Base-by-base conservation (phyloP, 2,797 vertebrate genomes). In the Chelon labrosus region DNA sequence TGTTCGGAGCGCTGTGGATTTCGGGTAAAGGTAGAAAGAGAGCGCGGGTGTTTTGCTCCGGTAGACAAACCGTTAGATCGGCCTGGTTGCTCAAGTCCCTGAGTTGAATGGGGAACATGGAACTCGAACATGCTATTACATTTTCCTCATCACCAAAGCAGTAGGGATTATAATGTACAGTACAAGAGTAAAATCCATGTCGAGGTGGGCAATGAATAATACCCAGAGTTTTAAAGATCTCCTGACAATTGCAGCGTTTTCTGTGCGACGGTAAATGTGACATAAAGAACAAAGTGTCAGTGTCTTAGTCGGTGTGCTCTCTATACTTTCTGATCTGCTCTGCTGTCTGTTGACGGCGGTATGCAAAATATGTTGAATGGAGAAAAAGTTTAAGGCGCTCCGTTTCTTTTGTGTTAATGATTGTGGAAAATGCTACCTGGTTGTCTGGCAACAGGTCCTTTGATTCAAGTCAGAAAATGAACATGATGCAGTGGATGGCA, bases 1-100 rank as follows among this genome's bases (percentile, higher is more conserved):
- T 90, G 87, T 86, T 88, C 70, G 83, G 74, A 86, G 82, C 72
- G 10, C 60, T 19, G 70, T 75, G 56, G 78, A 66, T 88, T 89
- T 86, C 78, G 72, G 71, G 77, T 73, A 70, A 71, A 77, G 75
- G 65, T 54, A 74, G 63, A 86, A 71, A 73, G 75, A 69, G 60
- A 82, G 65, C 2, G 22, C 16, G 42, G 50, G 79, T 79, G 62
- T 86, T 86, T 85, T 83, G 76, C 77, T 74, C 78, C 27, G 61
- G 61, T 76, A 83, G 76, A 75, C 47, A 54, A 83, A 70, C 59
- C 53, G 70, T 85, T 82, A 75, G 86, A 89, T 89, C 77, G 22
- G 25, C 75, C 44, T 54, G 69, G 55, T 77, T 56, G 71, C 62
- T 77, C 63, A 53, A 80, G 73, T 85, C 61, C 20, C 70, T 13